Conservation (phyloP, 2,888 invertebrate species). For the Meliscaeva auricollis region DNA sequence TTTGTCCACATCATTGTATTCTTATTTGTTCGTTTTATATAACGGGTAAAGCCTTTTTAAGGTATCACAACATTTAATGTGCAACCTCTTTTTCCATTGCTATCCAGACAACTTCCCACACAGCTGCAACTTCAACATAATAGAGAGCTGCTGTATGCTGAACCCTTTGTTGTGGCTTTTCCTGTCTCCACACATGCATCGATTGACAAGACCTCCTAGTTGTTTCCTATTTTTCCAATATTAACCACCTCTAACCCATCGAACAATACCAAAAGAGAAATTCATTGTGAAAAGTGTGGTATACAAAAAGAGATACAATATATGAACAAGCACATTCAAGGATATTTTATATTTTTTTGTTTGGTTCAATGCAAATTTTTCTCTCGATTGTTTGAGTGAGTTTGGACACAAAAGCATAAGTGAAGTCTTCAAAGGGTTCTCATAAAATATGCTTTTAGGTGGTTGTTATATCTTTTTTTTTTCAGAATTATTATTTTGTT, state of each 20-base stretch:
- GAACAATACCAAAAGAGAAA: conserved; percentile 12
- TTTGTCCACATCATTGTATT: neutral
- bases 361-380: neutral
- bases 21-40: neutral
- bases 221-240: neutral
- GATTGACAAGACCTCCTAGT: neutral
- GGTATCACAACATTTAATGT: conserved; percentile 19
- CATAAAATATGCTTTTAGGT: too few species aligned
- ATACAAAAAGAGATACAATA: neutral
- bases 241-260: conserved; percentile 1
- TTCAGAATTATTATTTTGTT: too few species aligned
- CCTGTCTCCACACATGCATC: conserved; percentile 8
- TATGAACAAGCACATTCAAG: neutral
- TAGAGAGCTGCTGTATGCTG: neutral
- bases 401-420: neutral
- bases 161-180: conserved; percentile 42
- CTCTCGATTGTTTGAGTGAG: neutral
- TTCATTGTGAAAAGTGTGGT: conserved; percentile 2
- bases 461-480: too few species aligned
- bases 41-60: conserved; percentile 7
- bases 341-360: conserved; percentile 6
- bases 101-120: neutral
- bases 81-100: neutral
- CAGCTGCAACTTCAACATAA: neutral
- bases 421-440: too few species aligned